Evolutionary conservation across 2,113 vertebrate species (phyloP), one percentile per base, ranked within the genome.

Genomic region (Pimephales promelas): DNA sequence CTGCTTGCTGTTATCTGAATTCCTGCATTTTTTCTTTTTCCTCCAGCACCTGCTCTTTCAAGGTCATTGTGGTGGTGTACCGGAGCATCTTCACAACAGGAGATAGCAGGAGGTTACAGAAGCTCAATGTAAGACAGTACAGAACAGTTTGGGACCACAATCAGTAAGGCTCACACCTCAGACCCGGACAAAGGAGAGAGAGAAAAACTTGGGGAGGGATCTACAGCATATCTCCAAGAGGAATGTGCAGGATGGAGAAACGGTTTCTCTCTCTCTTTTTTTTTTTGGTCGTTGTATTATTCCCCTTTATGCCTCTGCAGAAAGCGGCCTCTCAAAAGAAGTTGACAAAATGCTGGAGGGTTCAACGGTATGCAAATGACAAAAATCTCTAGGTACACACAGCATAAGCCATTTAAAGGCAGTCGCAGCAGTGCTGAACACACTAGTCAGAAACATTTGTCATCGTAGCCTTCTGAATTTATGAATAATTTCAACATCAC

Each of bases 301-400:
- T 16, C 36, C 24, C 28, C 20, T 31, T 28, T 84, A n/a, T 36
- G 31, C 79, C 20, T 52, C 49, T 72, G 5, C 24, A 22, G 26
- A 59, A 83, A 74, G 82, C 56, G 10, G 59, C 49, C 72, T 54
- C 28, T 43, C 24, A 61, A 40, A 40, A 45, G 34, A 66, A 61
- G 56, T 82, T 87, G 26, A 81, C 26, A 52, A 18, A 40, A 82
- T 14, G 31, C 74, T 26, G 13, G 28, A 70, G 34, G 57, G 66
- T 68, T 82, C 84, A 74, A 36, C 73, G 59, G 49, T 83, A 87
- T 89, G 86, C 64, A 87, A 83, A 89, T 84, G 73, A 76, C 54
- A 34, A 73, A 57, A 81, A 72, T 84, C 82, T 73, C 73, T 76
- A 82, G 82, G 34, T 78, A 82, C 73, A 84, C 57, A 68, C 47